Evolutionary conservation across 2,888 invertebrate genomes (phyloP).

Genomic region (Acronicta alni): DNA sequence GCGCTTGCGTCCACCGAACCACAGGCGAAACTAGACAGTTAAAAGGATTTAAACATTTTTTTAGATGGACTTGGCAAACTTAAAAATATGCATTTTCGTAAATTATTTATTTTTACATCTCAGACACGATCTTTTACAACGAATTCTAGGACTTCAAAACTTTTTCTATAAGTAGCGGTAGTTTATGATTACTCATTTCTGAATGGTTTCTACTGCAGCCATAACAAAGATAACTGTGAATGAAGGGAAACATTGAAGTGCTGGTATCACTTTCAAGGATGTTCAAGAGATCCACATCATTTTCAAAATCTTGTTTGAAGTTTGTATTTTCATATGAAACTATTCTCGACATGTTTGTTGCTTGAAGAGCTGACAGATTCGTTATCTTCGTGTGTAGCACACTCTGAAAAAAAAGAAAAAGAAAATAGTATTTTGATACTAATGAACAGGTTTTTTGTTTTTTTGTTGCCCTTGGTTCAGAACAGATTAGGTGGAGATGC

Average conservation of each 20-base stretch:
- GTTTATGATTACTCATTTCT: slow-evolving; percentile 63
- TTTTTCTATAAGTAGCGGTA: slow-evolving; percentile 46
- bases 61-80: too few relatives aligned
- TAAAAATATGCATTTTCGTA: too few relatives aligned
- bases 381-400: slow-evolving; percentile 73
- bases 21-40: too few relatives aligned
- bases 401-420: slow-evolving; percentile 86
- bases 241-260: slow-evolving; percentile 72
- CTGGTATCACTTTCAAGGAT: slow-evolving; percentile 39
- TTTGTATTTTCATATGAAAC: slow-evolving; percentile 66
- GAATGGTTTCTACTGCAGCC: slow-evolving; percentile 78
- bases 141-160: slow-evolving; percentile 12
- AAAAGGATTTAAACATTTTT: too few relatives aligned
- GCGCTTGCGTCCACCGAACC: too few relatives aligned
- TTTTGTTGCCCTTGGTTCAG: too few relatives aligned
- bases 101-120: too few relatives aligned
- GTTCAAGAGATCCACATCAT: slow-evolving; percentile 32
- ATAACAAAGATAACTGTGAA: slow-evolving; percentile 76
- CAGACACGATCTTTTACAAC: too few relatives aligned
- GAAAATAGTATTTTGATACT: too few relatives aligned
- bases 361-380: slow-evolving; percentile 89
- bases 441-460: too few relatives aligned
- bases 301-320: slow-evolving; percentile 26
- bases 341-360: slow-evolving; percentile 89
- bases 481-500: too few relatives aligned